Evolutionary conservation across 2,888 invertebrate genomes (phyloP), one percentile per base, ranked within the genome.

Genomic region (Abrostola triplasia): DNA sequence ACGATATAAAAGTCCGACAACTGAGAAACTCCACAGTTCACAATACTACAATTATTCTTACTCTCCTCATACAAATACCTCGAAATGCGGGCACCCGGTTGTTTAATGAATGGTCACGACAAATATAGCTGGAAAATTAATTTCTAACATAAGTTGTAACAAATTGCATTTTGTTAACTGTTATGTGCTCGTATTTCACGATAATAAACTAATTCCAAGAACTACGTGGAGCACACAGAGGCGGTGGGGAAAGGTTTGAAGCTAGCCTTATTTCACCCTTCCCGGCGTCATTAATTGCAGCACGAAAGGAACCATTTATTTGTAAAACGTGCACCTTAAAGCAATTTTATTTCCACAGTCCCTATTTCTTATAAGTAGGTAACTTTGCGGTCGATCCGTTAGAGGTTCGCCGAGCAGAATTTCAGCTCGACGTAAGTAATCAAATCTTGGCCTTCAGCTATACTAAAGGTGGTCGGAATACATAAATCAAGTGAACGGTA

Each of bases 401-500:
- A 87, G 80, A 84, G 84, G 85, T 83, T 82, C 82, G 78, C 76
- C 73, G 84, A 86, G 77, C 82, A 80, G 81, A 85, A 88, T 85
- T 87, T 83, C 80, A 77, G 81, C 79, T 82, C 78, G 77, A 82
- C 80, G 80, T 84, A 88, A 85, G 88, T 91, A 92, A 93, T 92
- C 90, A 89, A 90, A 90, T 92, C 88, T 87, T 89, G 84, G 84
- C 86, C 86, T 84, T 83, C 83, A 86, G 85, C 83, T 83, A 83
- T 87, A 86, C 81, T 84, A 86, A 89, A 92, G 90, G 89, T 91
- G 89, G 88, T 90, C 79, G 87, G 90, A 90, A 91, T 91, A 92
- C 90, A 90, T 91, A 92, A 93, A 93, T 93, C 92, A 92, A 91
- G 87, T 84, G 87, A 88, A 87, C 79, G 83, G 83, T 87, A 92